Conservation (phyloP, 2,797 vertebrate genomes). For the Lepus oiostolus region DNA sequence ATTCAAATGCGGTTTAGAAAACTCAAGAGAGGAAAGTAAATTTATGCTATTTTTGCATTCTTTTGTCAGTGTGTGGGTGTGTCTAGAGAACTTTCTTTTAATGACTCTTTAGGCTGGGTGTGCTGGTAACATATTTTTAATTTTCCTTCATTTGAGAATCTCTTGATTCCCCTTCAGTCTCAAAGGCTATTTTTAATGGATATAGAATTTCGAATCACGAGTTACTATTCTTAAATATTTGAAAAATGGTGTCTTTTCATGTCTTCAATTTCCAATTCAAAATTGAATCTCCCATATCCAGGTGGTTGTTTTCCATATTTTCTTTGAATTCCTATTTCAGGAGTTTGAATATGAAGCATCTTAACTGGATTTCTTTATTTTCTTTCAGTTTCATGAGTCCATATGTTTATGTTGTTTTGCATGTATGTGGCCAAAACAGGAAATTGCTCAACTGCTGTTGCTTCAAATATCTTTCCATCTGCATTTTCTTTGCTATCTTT, state of each 20-base stretch:
- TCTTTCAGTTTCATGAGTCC: background rate
- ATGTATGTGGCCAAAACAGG: too few species aligned
- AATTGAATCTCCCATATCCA: background rate
- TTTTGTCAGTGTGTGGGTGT: background rate
- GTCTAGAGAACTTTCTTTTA: background rate
- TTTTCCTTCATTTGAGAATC: background rate
- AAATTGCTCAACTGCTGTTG: background rate
- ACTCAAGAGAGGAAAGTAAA: background rate
- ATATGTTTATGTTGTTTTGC: background rate
- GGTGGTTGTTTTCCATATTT: background rate
- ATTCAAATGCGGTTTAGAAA: background rate
- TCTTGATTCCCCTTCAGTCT: background rate
- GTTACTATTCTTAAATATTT: background rate
- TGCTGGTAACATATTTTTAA: background rate
- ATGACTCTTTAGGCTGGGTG: background rate
- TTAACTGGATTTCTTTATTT: background rate
- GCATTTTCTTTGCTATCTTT: background rate
- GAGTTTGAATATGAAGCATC: background rate
- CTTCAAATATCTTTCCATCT: background rate
- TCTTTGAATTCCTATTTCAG: background rate
- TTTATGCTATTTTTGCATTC: background rate
- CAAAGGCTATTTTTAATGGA: background rate
- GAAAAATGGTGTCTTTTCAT: background rate
- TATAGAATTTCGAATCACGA: background rate
- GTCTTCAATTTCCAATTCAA: background rate